phyloP scores from a whole-genome alignment of 1,140 invertebrate genomes.

The Orchestia grillus region DNA sequence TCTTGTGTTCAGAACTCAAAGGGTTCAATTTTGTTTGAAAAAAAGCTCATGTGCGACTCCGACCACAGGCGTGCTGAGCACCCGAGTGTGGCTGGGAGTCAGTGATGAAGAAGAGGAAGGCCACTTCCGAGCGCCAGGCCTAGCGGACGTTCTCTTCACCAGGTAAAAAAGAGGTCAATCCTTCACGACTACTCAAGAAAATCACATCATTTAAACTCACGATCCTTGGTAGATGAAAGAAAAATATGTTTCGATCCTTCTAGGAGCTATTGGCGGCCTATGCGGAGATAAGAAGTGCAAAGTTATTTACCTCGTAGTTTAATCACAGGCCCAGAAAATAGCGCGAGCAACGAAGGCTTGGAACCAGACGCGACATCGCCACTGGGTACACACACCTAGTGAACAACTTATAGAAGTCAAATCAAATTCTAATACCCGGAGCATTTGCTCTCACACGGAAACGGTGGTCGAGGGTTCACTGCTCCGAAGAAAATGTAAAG shows the following conservation, averaged over 20 bases:
- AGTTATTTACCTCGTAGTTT: background rate
- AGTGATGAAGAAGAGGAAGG: background rate
- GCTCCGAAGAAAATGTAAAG: no score
- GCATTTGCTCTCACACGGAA: no score
- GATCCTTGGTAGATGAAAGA: no score
- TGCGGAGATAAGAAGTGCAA: background rate
- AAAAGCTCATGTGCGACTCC: no score
- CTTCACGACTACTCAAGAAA: no score
- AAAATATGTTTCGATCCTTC: background rate
- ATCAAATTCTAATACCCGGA: no score
- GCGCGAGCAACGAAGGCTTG: background rate
- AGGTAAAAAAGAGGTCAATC: no score
- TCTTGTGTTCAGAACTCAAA: no score
- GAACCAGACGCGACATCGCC: background rate
- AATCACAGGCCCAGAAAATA: background rate
- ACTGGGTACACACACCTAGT: background rate
- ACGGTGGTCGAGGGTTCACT: no score
- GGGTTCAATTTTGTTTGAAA: no score
- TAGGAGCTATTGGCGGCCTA: background rate
- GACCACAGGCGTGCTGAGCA: background rate
- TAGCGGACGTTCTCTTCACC: background rate
- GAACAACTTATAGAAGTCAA: no score
- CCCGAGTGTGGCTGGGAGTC: background rate
- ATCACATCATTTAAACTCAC: no score
- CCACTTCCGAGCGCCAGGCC: background rate